Evolutionary conservation across 2,113 vertebrate species (phyloP).

Genomic region (Rhynchomys soricoides): DNA sequence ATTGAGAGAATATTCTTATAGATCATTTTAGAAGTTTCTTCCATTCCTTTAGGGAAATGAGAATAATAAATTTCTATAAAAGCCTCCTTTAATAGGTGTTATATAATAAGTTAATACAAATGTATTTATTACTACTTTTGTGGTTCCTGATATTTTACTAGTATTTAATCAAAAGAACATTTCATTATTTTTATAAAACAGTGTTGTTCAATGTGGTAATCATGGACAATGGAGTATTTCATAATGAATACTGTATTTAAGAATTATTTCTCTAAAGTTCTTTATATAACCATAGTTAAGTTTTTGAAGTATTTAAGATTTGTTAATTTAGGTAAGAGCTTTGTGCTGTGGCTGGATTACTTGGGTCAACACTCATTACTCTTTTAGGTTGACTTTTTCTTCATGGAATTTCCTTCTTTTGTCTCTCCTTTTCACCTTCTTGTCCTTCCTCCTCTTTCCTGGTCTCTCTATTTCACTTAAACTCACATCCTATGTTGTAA

Average conservation of each 20-base stretch:
- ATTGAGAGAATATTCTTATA: neutral
- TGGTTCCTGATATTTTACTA: neutral
- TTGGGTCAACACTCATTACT: neutral
- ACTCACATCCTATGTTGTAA: neutral
- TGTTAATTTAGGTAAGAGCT: neutral
- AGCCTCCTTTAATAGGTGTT: constrained; percentile 5
- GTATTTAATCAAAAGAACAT: neutral
- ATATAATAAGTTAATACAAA: neutral
- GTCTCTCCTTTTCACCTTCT: neutral
- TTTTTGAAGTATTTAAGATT: neutral
- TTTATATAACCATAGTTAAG: neutral
- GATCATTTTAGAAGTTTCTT: constrained; percentile 27
- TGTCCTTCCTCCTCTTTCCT: neutral
- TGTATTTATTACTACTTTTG: neutral
- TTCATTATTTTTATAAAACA: neutral
- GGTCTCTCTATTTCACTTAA: neutral
- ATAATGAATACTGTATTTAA: neutral
- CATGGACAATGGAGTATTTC: neutral
- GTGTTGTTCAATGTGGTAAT: neutral
- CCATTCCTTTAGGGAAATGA: neutral
- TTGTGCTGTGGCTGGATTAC: neutral
- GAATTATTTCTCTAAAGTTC: neutral
- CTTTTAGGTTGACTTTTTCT: neutral
- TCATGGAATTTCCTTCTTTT: neutral
- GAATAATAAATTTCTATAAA: neutral